A percentile compares a stretch with the other conserved stretches of the same genome.
phyloP scores from a whole-genome alignment of 2,797 vertebrate species.

The Sphenopsis melanotis region DNA sequence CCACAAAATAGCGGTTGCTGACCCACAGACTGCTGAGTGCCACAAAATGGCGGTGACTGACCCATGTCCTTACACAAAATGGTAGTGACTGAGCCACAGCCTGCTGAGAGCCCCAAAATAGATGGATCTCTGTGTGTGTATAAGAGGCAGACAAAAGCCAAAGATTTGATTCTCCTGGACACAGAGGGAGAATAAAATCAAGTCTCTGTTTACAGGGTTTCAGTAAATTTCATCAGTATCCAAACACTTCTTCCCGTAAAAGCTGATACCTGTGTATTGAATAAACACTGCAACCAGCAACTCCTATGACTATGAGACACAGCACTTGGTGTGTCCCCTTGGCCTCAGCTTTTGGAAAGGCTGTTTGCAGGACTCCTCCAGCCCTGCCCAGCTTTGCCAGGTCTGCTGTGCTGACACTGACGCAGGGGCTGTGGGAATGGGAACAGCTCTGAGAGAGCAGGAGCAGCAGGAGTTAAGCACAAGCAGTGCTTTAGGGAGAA shows the following conservation, averaged over 20 bases:
- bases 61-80: background rate
- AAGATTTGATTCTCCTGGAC: background rate
- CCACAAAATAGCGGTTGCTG: no score
- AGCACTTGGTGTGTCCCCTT: accelerated
- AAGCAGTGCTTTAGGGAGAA: background rate
- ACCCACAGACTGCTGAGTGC: no score
- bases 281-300: background rate
- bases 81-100: background rate
- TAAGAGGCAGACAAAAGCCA: background rate
- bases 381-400: background rate
- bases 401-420: background rate
- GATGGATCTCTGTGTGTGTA: background rate
- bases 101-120: background rate
- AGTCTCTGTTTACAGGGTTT: background rate
- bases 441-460: background rate
- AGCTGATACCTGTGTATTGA: background rate
- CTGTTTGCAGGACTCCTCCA: background rate
- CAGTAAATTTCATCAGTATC: background rate
- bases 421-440: accelerated
- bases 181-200: background rate
- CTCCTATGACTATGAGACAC: accelerated
- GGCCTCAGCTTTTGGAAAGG: background rate
- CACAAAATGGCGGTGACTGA: no score
- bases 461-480: background rate
- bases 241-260: accelerated